Evolutionary conservation across 2,113 vertebrate genomes (phyloP).

Genomic region (Edolisoma coerulescens): DNA sequence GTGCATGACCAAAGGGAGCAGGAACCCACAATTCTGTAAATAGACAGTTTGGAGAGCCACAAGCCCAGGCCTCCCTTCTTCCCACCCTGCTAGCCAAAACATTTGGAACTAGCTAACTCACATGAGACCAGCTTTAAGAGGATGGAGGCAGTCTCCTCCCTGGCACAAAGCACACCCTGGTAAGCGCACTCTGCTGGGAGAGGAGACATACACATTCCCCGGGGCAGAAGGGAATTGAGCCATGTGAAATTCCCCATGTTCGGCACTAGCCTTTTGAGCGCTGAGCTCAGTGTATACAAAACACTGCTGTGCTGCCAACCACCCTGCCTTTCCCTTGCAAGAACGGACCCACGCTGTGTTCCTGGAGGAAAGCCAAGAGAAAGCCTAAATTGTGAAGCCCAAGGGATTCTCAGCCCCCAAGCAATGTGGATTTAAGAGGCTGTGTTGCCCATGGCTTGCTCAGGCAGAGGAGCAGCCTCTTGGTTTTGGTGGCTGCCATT

Average conservation of each 20-base stretch:
- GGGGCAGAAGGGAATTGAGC: conserved; percentile 5
- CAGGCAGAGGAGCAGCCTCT: not conserved
- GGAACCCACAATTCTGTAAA: not conserved
- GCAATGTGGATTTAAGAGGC: not conserved
- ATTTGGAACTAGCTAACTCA: not conserved
- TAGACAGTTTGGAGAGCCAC: not conserved
- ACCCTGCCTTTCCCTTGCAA: conserved; percentile 8
- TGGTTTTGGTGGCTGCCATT: not conserved
- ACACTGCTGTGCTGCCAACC: not conserved
- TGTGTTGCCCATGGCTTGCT: not conserved
- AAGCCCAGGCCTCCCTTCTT: not conserved
- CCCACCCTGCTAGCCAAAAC: not conserved
- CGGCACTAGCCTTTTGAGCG: not conserved
- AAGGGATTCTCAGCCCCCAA: not conserved
- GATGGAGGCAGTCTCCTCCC: not conserved
- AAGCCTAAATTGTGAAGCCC: not conserved
- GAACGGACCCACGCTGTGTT: not conserved
- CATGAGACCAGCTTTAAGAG: not conserved
- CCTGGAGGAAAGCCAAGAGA: not conserved
- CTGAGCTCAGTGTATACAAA: not conserved
- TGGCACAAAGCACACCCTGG: not conserved
- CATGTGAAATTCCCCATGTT: conserved; percentile 19
- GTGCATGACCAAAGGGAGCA: not conserved
- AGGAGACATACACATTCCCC: not conserved
- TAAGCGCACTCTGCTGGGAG: not conserved